Evolutionary conservation across 2,113 vertebrate genomes (phyloP).

Genomic region (Oreochromis spilurus): DNA sequence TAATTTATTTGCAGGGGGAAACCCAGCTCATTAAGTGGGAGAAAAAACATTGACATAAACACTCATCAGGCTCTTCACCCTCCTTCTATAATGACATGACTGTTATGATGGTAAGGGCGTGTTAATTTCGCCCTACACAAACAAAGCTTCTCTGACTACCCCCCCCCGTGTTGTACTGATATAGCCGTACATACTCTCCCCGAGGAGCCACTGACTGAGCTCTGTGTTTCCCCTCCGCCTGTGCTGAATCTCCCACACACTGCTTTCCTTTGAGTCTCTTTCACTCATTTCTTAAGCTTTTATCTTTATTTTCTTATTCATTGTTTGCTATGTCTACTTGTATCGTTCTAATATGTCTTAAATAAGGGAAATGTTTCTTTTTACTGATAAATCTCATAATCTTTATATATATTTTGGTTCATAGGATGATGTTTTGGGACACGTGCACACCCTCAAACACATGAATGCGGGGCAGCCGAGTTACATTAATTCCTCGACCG

Average conservation of each 20-base stretch:
- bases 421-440: not conserved
- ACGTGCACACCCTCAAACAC: not conserved
- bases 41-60: conserved; percentile 50
- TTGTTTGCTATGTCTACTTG: not conserved
- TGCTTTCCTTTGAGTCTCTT: conserved; percentile 26
- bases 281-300: not conserved
- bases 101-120: conserved; percentile 40
- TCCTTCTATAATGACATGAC: conserved; percentile 44
- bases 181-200: conserved; percentile 55
- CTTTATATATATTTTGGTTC: not conserved
- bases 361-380: not conserved
- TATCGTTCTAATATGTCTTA: not conserved
- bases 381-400: not conserved
- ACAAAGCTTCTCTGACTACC: conserved; percentile 53
- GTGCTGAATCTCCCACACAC: conserved; percentile 31
- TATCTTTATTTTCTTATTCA: not conserved
- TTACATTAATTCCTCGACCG: conserved; percentile 39
- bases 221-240: not conserved
- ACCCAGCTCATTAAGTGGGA: conserved; percentile 35
- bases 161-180: conserved; percentile 61
- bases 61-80: conserved; percentile 37
- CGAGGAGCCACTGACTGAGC: conserved; percentile 39
- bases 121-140: conserved; percentile 65
- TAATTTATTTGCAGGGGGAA: conserved; percentile 25
- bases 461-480: not conserved